Evolutionary conservation across 2,113 vertebrate species (phyloP).

Genomic region (Guaruba guarouba): DNA sequence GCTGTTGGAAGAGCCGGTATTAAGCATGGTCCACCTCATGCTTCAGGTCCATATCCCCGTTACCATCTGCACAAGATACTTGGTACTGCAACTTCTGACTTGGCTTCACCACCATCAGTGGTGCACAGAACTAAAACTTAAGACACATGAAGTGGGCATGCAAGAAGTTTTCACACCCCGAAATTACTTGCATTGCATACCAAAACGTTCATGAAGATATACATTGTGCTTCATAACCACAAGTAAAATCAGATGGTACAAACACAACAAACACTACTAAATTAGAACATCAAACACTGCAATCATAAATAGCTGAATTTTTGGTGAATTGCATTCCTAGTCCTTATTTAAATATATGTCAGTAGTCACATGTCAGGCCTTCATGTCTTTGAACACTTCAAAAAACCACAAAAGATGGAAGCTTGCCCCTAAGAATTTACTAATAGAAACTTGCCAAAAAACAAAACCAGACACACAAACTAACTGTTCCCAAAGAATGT

Average conservation of each 20-base stretch:
- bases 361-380: background rate
- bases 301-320: background rate
- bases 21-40: background rate
- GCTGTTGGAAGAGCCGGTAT: background rate
- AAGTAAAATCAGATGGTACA: background rate
- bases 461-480: background rate
- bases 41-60: background rate
- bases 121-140: background rate
- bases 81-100: background rate
- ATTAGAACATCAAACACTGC: background rate
- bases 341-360: background rate
- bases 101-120: background rate
- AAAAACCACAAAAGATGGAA: background rate
- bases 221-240: background rate
- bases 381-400: background rate
- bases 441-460: background rate
- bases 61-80: accelerated
- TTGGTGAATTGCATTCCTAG: background rate
- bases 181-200: background rate
- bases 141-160: background rate
- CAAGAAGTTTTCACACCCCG: background rate
- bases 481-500: background rate
- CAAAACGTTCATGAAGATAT: background rate
- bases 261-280: background rate
- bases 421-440: background rate